Evolutionary conservation across 2,113 vertebrate genomes (phyloP).

Genomic region (Psophia crepitans): DNA sequence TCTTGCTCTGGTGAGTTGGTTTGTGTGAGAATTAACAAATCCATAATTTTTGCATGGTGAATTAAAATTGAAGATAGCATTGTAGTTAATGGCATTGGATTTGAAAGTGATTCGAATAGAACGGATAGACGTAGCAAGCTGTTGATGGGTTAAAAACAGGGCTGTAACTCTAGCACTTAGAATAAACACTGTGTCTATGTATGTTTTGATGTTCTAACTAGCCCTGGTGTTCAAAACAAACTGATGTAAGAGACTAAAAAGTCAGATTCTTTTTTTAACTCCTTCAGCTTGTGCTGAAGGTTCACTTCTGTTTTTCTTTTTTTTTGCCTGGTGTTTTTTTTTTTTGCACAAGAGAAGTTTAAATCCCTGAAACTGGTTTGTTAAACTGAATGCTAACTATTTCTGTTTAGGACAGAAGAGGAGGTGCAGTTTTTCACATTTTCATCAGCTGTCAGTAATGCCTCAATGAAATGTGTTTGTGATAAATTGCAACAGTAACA

Average conservation of each 20-base stretch:
- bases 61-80: background rate
- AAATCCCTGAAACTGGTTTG: background rate
- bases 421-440: background rate
- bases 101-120: background rate
- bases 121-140: background rate
- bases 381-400: background rate
- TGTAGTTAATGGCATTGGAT: background rate
- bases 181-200: slow-evolving; percentile 19
- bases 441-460: background rate
- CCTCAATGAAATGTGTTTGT: background rate
- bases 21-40: background rate
- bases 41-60: background rate
- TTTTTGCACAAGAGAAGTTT: background rate
- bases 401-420: background rate
- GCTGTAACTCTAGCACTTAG: background rate
- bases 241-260: background rate
- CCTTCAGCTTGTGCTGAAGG: background rate
- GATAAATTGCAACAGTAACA: background rate
- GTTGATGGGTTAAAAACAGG: background rate
- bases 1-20: background rate
- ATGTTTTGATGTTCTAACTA: slow-evolving; percentile 26
- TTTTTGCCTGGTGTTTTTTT: too few species aligned
- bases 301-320: background rate
- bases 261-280: background rate
- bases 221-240: slow-evolving; percentile 36